phyloP scores from a whole-genome alignment of 2,113 vertebrate species.

The Platichthys stellatus region DNA sequence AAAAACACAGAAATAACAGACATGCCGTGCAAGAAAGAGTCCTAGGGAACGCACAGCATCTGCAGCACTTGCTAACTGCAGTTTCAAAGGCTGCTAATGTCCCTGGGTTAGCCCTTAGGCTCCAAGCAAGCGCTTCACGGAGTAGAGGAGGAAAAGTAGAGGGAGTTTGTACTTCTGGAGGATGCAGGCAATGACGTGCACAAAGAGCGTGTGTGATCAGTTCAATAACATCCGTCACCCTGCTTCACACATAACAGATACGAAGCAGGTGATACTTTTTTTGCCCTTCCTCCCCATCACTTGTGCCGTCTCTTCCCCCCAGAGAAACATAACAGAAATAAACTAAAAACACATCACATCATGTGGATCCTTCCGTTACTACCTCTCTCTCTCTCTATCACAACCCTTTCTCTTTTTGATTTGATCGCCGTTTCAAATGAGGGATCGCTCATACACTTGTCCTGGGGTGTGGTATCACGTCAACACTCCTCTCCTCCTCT shows the following conservation, averaged over 20 bases:
- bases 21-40: conserved; percentile 17
- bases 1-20: conserved; percentile 3
- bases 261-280: conserved; percentile 23
- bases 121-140: conserved; percentile 28
- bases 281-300: conserved; percentile 1
- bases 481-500: conserved; percentile 31
- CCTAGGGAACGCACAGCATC: conserved; percentile 3
- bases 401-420: conserved; percentile 30
- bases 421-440: conserved; percentile 65
- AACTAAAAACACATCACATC: conserved; percentile 40
- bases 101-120: conserved; percentile 37
- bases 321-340: conserved; percentile 36
- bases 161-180: conserved; percentile 21
- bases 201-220: conserved; percentile 1
- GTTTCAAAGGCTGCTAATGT: conserved; percentile 42
- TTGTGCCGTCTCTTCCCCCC: neutral
- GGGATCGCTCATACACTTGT: conserved; percentile 77
- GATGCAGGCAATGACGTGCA: conserved; percentile 15
- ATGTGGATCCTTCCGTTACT: conserved; percentile 6
- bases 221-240: neutral
- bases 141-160: conserved; percentile 7
- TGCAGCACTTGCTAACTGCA: conserved; percentile 19
- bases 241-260: conserved; percentile 22
- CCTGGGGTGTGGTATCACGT: conserved; percentile 79
- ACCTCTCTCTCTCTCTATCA: no score